A percentile compares a stretch with the other conserved stretches of the same genome.
These are phyloP conservation scores for Volucella bombylans DNA, from an alignment of 2,888 invertebrate species.

Conservation along the genomic window DNA sequence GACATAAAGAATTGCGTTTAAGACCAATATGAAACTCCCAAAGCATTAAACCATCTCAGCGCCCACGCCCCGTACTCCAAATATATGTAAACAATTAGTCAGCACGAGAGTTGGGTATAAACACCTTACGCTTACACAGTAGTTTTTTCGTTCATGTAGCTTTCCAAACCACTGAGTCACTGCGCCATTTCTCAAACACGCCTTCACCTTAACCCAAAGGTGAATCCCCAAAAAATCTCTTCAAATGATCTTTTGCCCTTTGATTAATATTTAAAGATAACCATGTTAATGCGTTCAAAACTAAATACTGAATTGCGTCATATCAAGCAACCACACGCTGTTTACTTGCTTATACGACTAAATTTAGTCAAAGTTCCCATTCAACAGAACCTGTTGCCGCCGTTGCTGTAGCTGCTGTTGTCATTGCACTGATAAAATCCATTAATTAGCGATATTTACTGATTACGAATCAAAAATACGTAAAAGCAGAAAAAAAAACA, in stretches of 20 bases:
- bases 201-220: not conserved
- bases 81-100: no score
- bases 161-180: not conserved
- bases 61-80: no score
- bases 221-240: not conserved
- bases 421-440: not conserved
- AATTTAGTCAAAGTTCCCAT: not conserved
- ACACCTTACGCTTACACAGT: no score
- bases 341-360: no score
- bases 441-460: slow-evolving; percentile 24
- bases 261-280: not conserved
- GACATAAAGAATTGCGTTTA: no score
- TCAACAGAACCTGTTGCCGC: slow-evolving; percentile 16
- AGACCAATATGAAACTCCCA: no score
- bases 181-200: not conserved
- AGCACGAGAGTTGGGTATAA: no score
- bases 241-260: not conserved
- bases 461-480: slow-evolving; percentile 15
- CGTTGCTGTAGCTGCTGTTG: no score
- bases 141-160: not conserved
- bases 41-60: no score
- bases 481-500: slow-evolving; percentile 7
- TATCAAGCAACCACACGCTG: not conserved
- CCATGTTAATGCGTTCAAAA: not conserved
- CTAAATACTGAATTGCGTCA: slow-evolving; percentile 2